Evolutionary conservation across 2,888 invertebrate genomes (phyloP).

Genomic region (Beris chalybata): DNA sequence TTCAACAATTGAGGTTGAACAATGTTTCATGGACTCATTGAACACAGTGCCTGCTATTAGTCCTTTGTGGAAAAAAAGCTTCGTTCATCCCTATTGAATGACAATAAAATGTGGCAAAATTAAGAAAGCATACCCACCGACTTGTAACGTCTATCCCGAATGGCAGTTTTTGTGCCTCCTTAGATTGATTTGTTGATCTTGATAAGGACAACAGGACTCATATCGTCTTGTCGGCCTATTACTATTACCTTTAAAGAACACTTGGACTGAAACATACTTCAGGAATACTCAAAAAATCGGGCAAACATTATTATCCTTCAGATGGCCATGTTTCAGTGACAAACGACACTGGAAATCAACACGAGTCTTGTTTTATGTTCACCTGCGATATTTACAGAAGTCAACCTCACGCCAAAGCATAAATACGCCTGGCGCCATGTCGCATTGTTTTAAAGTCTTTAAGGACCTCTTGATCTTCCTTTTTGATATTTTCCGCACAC

Average conservation of each 20-base stretch:
- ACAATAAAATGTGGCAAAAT: too few relatives aligned
- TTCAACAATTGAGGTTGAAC: too few relatives aligned
- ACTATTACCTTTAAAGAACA: too few relatives aligned
- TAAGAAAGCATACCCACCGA: too few relatives aligned
- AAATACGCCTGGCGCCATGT: slow-evolving; percentile 33
- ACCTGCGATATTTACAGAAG: slow-evolving; percentile 35
- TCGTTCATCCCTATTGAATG: too few relatives aligned
- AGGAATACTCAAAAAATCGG: slow-evolving; percentile 17
- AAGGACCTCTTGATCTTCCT: slow-evolving; percentile 32
- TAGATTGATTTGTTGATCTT: too few relatives aligned
- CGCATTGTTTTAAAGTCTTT: slow-evolving; percentile 35
- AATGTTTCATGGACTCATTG: too few relatives aligned
- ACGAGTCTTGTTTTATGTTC: slow-evolving; percentile 2
- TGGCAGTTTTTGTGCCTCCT: too few relatives aligned
- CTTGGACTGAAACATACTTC: slow-evolving; percentile 2
- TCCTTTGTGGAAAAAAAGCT: too few relatives aligned
- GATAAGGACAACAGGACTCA: neutral
- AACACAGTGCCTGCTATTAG: too few relatives aligned
- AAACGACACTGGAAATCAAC: slow-evolving; percentile 10
- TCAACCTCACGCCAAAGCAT: slow-evolving; percentile 32
- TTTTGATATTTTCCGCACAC: slow-evolving; percentile 38
- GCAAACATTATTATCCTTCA: slow-evolving; percentile 23
- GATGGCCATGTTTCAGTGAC: slow-evolving; percentile 22
- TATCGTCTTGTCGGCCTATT: neutral
- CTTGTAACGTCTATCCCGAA: too few relatives aligned